phyloP scores from a whole-genome alignment of 2,888 invertebrate genomes.

The Meteorus cinctellus region DNA sequence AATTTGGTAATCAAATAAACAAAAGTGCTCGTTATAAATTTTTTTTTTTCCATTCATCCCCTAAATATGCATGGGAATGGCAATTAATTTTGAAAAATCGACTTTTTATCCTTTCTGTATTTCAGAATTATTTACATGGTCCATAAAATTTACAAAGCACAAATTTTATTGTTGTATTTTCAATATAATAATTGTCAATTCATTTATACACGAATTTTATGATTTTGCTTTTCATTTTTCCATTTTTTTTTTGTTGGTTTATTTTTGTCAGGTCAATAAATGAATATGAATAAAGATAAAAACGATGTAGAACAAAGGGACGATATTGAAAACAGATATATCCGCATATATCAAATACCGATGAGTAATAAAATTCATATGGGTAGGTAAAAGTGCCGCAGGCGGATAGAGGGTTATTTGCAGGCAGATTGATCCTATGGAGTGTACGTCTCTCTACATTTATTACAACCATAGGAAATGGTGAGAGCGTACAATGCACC shows the following conservation, averaged over 20 bases:
- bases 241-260: not conserved
- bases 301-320: not conserved
- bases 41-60: no score
- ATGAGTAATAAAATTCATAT: constrained; percentile 4
- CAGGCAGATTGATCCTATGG: not conserved
- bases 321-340: not conserved
- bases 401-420: not conserved
- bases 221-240: not conserved
- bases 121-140: no score
- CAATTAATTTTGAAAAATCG: not conserved
- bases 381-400: not conserved
- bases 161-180: not conserved
- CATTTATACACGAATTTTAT: not conserved
- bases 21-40: not conserved
- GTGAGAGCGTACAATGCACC: not conserved
- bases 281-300: not conserved
- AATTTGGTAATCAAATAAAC: not conserved
- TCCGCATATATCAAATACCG: not conserved
- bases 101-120: not conserved
- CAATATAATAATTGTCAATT: no score
- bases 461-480: not conserved
- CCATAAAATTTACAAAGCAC: not conserved
- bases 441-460: not conserved
- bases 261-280: not conserved
- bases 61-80: not conserved